Base-by-base conservation (phyloP, 2,113 vertebrate species). In the Urocynchramus pylzowi region DNA sequence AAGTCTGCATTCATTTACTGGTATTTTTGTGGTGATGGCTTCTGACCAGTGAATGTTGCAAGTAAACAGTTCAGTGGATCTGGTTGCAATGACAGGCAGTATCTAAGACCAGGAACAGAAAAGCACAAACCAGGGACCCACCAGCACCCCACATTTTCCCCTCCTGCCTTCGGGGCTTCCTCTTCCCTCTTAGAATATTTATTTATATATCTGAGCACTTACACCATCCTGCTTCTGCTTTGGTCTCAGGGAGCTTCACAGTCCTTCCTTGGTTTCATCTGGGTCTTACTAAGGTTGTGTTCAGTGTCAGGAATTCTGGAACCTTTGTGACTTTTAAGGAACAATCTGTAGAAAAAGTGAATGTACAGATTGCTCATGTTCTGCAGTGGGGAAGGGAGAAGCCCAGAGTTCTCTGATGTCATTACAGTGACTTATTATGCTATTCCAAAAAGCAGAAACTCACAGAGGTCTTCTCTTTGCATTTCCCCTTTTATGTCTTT, bases 191-290 rank as follows among this genome's bases (percentile, higher is more conserved):
- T 3, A 50, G 59, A 50, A n/a, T 24, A 17, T 13, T 3, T 26
- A 24, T 64, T n/a, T 52, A 1, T 42, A 0, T 45, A 2, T 78
- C n/a, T 84, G 26, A 37, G 31, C 19, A 1, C 37, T 11, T 63
- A 4, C 16, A 20, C 41, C 45, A 14, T 69, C 54, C 41, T 69
- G 15, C 45, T 18, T 50, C 39, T 56, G 27, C 50, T 63, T 54
- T 31, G 35, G 35, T 73, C 41, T 22, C 61, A 10, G 1, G 14
- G 19, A 59, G 5, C 35, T n/a, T 71, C 14, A 0, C 31, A 14
- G 6, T 6, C 71, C 22, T n/a, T 16, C 6, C 54, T 49, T 42
- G 49, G 41, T 28, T 68, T 80, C 53, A 9, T 33, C 49, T 27
- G 10, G 11, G 18, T 37, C 45, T 35, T 31, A 3, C 16, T 67